Evolutionary conservation across 1,140 invertebrate genomes (phyloP), one percentile per base, ranked within the genome.

Genomic region (Drosophila guanche): DNA sequence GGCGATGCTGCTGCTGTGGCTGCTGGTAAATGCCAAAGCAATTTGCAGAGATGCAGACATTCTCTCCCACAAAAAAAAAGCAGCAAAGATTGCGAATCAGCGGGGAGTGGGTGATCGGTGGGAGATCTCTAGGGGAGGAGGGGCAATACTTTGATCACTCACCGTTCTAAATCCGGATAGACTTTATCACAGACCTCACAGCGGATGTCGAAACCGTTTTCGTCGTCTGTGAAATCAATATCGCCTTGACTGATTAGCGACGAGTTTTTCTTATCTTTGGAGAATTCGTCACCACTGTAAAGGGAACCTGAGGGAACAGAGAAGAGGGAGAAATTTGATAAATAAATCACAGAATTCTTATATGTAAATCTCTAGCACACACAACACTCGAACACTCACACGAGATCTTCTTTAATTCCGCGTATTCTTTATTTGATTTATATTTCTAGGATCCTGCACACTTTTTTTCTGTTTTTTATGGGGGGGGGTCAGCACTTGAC

Each of bases 111-210:
- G 25, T 42, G 29, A 27, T 37, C 10, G n/a, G 14, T 48, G 20
- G 41, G 12, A 14, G 59, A n/a, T 51, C 54, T 16, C 37, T 22
- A 40, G 66, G 55, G 66, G 41, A 46, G 40, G 55, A 22, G 14
- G 37, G 33, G 6, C 59, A 46, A 5, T 54, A 10, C 40, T 5
- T 25, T 37, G 2, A 22, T 6, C 73, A 94, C 95, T 95, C 92
- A 96, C 95, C 93, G 92, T 81, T 95, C 95, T 76, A 95, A 93
- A 85, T 95, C 95, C 56, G 92, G 92, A 90, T 94, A 96, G 40
- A 93, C 93, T 89, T 94, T 94, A 89, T 95, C 94, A 86, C 95
- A 96, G 59, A 94, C 93, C 42, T 94, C 92, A 83, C 95, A 96
- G 69, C 94, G 93, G 29, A 92, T 92, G 58, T 94, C 94, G 41